Percentiles rank a stretch among this genome's conserved stretches.
phyloP scores from a whole-genome alignment of 2,888 invertebrate species.

The Odontocerum albicorne region DNA sequence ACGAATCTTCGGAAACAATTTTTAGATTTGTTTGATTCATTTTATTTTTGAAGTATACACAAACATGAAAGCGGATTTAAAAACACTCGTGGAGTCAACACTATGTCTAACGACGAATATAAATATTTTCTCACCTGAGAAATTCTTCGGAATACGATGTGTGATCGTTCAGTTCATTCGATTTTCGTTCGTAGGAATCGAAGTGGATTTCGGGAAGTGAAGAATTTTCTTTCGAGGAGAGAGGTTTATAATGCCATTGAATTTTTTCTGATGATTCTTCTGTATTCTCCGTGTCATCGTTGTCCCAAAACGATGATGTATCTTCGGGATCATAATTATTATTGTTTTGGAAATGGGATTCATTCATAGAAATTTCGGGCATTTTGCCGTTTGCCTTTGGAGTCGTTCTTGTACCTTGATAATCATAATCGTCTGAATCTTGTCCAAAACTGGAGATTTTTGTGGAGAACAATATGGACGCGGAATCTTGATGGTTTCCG shows the following conservation, averaged over 20 bases:
- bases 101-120: slow-evolving; percentile 1
- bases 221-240: slow-evolving; percentile 44
- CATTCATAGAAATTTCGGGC: slow-evolving; percentile 5
- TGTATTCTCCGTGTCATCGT: slow-evolving; percentile 25
- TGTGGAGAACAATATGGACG: slow-evolving; percentile 54
- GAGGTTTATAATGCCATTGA: slow-evolving; percentile 53
- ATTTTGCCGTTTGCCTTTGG: slow-evolving; percentile 21
- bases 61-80: too few species aligned
- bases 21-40: too few species aligned
- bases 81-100: too few species aligned
- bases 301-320: slow-evolving; percentile 16
- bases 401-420: neutral
- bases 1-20: too few species aligned
- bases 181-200: slow-evolving; percentile 54
- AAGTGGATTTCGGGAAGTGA: slow-evolving; percentile 53
- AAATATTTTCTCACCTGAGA: slow-evolving; percentile 49
- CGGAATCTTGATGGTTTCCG: slow-evolving; percentile 46
- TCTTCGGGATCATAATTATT: too few species aligned
- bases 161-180: slow-evolving; percentile 43
- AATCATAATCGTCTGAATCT: slow-evolving; percentile 47
- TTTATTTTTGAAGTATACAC: too few species aligned
- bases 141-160: slow-evolving; percentile 51
- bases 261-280: slow-evolving; percentile 48
- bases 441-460: slow-evolving; percentile 58
- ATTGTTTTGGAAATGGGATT: slow-evolving; percentile 1